A percentile compares a stretch with the other conserved stretches of the same genome.
phyloP scores from a whole-genome alignment of 2,888 invertebrate species.

The Drosophila infuscata region DNA sequence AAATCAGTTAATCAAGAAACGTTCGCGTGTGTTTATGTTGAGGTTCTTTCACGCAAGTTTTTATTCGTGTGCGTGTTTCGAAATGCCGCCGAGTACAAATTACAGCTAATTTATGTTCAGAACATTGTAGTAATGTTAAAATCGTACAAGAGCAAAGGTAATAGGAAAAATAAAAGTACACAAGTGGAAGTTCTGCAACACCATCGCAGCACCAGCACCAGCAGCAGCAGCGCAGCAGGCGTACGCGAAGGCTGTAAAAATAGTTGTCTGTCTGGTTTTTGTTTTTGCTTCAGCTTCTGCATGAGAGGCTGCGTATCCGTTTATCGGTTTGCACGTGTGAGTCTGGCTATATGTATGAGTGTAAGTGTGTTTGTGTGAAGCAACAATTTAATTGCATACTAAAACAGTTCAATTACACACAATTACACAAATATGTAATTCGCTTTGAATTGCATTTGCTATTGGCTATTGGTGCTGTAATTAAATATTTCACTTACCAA shows the following conservation, averaged over 20 bases:
- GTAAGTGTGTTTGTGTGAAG: slow-evolving; percentile 47
- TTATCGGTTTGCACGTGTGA: slow-evolving; percentile 33
- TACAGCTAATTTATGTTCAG: slow-evolving; percentile 41
- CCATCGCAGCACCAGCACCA: slow-evolving; percentile 37
- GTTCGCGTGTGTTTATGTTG: slow-evolving; percentile 39
- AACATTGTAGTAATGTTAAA: slow-evolving; percentile 28
- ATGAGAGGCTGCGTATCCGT: slow-evolving; percentile 38
- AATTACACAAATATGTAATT: slow-evolving; percentile 74
- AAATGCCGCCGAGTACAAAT: slow-evolving; percentile 61
- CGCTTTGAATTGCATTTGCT: slow-evolving; percentile 61
- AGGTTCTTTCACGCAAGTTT: slow-evolving; percentile 24
- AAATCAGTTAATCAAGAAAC: slow-evolving; percentile 45
- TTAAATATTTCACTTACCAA: slow-evolving; percentile 67
- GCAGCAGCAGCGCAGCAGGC: slow-evolving; percentile 56
- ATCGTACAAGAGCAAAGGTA: slow-evolving; percentile 49
- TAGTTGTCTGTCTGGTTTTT: slow-evolving; percentile 67
- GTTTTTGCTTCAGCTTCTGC: slow-evolving; percentile 28
- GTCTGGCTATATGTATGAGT: slow-evolving; percentile 15
- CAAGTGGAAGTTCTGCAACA: slow-evolving; percentile 55
- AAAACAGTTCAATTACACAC: slow-evolving; percentile 76
- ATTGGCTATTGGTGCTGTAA: slow-evolving; percentile 55
- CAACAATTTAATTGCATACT: slow-evolving; percentile 69
- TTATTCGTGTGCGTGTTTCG: slow-evolving; percentile 48
- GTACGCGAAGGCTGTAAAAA: slow-evolving; percentile 61
- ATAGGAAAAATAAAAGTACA: slow-evolving; percentile 22